A percentile compares a stretch with the other conserved stretches of the same genome.
These are phyloP conservation scores for Condylura cristata DNA, from an alignment of 2,113 vertebrate species.

Conservation along the genomic window DNA sequence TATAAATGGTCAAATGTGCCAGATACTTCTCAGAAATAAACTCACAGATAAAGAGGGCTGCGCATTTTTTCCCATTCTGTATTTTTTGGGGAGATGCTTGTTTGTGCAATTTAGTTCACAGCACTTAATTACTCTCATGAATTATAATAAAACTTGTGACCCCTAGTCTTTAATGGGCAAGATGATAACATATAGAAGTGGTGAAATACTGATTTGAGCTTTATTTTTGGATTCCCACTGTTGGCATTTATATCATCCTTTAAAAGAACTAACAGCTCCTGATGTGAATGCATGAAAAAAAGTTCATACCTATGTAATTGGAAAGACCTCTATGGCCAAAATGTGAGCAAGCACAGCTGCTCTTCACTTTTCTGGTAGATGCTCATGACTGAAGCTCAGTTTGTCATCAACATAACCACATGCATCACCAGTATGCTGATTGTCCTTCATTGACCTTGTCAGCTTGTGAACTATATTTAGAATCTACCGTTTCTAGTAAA, in stretches of 20 bases:
- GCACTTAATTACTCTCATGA: not conserved
- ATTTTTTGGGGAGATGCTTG: not conserved
- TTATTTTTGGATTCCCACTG: not conserved
- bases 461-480: constrained; percentile 27
- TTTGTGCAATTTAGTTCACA: not conserved
- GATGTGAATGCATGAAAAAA: not conserved
- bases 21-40: not conserved
- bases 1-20: not conserved
- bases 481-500: constrained; percentile 31
- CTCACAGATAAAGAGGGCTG: not conserved
- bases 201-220: not conserved
- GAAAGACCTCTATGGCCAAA: not conserved
- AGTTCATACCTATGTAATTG: not conserved
- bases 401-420: not conserved
- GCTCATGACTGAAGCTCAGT: not conserved
- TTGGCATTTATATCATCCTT: not conserved
- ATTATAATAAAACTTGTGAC: not conserved
- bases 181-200: constrained; percentile 5
- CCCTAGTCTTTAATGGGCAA: not conserved
- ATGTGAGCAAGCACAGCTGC: not conserved
- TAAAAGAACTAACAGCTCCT: not conserved
- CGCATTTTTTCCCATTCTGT: not conserved
- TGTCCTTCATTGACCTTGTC: constrained; percentile 1
- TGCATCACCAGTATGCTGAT: not conserved
- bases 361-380: not conserved